These are phyloP conservation scores for Nomada fucata DNA, from an alignment of 2,888 invertebrate genomes.

Conservation along the genomic window DNA sequence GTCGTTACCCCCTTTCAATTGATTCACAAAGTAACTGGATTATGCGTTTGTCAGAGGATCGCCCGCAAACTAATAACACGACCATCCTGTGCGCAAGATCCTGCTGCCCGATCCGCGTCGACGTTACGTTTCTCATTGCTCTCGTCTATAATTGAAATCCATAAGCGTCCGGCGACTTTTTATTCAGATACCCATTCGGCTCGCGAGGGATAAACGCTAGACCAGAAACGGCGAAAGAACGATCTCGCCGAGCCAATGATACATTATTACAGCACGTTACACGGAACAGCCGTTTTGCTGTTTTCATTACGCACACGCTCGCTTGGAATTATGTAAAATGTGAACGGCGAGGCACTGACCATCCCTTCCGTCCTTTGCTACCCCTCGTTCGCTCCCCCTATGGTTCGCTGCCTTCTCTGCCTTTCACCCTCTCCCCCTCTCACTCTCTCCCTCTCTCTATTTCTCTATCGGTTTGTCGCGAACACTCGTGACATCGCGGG, in stretches of 20 bases:
- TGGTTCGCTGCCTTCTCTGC: not conserved
- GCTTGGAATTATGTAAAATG: slow-evolving; percentile 67
- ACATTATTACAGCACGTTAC: slow-evolving; percentile 58
- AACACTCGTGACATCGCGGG: slow-evolving; percentile 6
- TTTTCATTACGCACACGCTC: slow-evolving; percentile 61
- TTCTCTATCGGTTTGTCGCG: not conserved
- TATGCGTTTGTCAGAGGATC: too few species aligned
- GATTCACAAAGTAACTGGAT: too few species aligned
- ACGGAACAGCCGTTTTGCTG: slow-evolving; percentile 63
- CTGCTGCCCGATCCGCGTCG: too few species aligned
- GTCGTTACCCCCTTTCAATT: too few species aligned
- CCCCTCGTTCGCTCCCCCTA: not conserved
- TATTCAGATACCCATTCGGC: not conserved
- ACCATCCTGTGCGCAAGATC: too few species aligned
- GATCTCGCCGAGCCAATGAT: slow-evolving; percentile 19
- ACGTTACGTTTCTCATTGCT: too few species aligned
- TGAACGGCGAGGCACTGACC: slow-evolving; percentile 47
- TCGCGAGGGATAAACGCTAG: not conserved
- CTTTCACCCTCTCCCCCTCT: too few species aligned
- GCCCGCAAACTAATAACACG: too few species aligned
- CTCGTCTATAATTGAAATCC: not conserved
- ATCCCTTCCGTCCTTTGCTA: slow-evolving; percentile 36
- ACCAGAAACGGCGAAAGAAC: slow-evolving; percentile 19
- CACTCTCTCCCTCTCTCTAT: too few species aligned
- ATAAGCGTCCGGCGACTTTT: not conserved